Conservation (phyloP, 2,888 invertebrate species). For the Nomada ferruginata region DNA sequence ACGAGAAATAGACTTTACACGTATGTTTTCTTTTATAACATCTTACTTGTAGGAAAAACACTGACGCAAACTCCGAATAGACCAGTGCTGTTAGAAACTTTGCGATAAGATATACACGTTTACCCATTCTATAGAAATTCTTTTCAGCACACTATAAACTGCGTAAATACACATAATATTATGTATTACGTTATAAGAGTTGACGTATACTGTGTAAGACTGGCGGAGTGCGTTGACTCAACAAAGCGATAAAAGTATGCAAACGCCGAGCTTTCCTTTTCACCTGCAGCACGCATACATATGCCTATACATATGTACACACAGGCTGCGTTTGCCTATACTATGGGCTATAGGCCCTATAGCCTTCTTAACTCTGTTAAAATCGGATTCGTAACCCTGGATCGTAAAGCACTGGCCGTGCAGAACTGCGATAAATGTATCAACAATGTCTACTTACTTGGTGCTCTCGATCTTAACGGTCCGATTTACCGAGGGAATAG, state of each 20-base stretch:
- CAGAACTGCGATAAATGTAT: constrained; percentile 47
- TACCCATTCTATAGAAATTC: constrained; percentile 44
- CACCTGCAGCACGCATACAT: constrained; percentile 26
- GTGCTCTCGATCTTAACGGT: constrained; percentile 5
- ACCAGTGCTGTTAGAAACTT: constrained; percentile 59
- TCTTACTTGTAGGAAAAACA: constrained; percentile 47
- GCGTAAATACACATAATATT: constrained; percentile 56
- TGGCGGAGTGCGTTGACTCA: constrained; percentile 61
- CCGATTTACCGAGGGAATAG: constrained; percentile 22
- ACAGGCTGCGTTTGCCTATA: not conserved
- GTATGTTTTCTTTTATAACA: constrained; percentile 14
- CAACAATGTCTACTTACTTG: constrained; percentile 40
- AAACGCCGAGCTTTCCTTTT: constrained; percentile 65
- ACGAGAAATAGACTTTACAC: constrained; percentile 32
- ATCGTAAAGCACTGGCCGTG: constrained; percentile 38
- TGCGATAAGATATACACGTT: constrained; percentile 38
- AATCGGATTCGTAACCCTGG: constrained; percentile 63
- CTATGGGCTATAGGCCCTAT: too few relatives aligned
- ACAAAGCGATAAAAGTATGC: constrained; percentile 72
- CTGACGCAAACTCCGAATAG: constrained; percentile 39
- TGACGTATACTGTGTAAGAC: constrained; percentile 64
- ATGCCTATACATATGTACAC: constrained; percentile 16
- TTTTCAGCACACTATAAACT: constrained; percentile 34
- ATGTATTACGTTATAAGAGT: constrained; percentile 62
- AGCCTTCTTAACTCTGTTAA: constrained; percentile 50